Base-by-base conservation (phyloP, 2,797 vertebrate species). In the Choloepus didactylus region DNA sequence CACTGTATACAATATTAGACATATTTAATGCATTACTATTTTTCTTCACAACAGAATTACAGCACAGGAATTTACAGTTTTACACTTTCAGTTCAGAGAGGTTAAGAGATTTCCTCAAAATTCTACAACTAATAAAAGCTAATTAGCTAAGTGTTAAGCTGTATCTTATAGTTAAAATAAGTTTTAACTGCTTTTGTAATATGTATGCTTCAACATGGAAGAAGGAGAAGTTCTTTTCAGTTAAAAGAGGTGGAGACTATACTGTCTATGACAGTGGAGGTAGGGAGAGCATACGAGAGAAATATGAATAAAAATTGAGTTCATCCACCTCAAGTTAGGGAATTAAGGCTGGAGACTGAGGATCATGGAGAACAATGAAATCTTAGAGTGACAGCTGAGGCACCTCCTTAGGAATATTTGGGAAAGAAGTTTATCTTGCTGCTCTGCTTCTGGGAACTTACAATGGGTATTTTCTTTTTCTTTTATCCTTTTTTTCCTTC, bases 251-350 rank as follows among this genome's bases (percentile, higher is more conserved):
- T 18, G 5, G 12, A 6, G 11, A 46, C 3, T 31, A 5, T 46
- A 31, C 46, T 14, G 25, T 5, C 6, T 31, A 12, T 8, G 41
- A 29, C 38, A 6, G 3, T 11, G 51, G 54, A 9, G 1, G 0
- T 54, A 44, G 6, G 19, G 73, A 0, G 25, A 59, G 15, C 54
- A 3, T 9, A 12, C 0, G 9, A 49, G 41, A 9, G 4, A 35
- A 62, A n/a, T 9, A 23, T 2, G 10, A 23, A 41, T 21, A 25
- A 44, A 14, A 49, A 29, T 12, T 29, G 3, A 64, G 72, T 56
- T 46, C 4, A 9, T 15, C 2, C 1, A 7, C 10, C 25, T 4
- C 1, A 1, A 7, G 1, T 18, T n/a, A 41, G 23, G n/a, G 1
- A 2, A 19, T 15, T 9, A 12, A 44, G 14, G 2, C 19, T 14